These are phyloP conservation scores for Eilema griseolum DNA, from an alignment of 2,888 invertebrate genomes.

Conservation along the genomic window DNA sequence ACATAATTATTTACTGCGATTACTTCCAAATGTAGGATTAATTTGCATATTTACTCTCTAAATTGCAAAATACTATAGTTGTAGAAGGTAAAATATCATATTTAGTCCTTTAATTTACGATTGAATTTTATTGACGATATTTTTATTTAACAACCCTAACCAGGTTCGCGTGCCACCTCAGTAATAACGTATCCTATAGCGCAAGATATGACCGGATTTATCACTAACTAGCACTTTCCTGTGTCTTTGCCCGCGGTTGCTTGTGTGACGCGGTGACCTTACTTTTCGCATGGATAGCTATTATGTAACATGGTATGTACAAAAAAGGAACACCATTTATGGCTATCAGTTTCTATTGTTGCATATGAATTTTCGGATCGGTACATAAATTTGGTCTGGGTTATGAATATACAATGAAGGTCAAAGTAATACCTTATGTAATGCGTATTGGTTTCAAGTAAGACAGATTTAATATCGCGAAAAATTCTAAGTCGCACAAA, in stretches of 20 bases:
- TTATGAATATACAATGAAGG: constrained; percentile 15
- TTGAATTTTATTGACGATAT: too few relatives aligned
- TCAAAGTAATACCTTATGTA: neutral
- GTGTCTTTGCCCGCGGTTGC: constrained; percentile 35
- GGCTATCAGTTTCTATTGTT: constrained; percentile 39
- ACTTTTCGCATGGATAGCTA: constrained; percentile 18
- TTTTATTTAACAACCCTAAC: constrained; percentile 14
- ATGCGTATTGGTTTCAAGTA: neutral
- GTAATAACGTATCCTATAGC: constrained; percentile 46
- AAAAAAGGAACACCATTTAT: constrained; percentile 24
- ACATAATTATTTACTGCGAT: too few relatives aligned
- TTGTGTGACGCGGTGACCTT: constrained; percentile 41
- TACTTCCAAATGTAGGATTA: too few relatives aligned
- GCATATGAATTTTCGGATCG: constrained; percentile 15
- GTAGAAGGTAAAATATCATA: too few relatives aligned
- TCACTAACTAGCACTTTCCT: constrained; percentile 48
- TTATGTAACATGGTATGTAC: constrained; percentile 25
- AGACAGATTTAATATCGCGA: neutral
- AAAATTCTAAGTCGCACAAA: neutral
- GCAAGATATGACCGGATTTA: constrained; percentile 44
- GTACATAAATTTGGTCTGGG: constrained; percentile 2
- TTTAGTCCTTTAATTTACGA: too few relatives aligned
- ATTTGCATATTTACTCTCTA: too few relatives aligned
- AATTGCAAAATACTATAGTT: too few relatives aligned
- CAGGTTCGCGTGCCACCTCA: constrained; percentile 21